phyloP scores from a whole-genome alignment of 2,888 invertebrate genomes.

The Tetragnatha montana region DNA sequence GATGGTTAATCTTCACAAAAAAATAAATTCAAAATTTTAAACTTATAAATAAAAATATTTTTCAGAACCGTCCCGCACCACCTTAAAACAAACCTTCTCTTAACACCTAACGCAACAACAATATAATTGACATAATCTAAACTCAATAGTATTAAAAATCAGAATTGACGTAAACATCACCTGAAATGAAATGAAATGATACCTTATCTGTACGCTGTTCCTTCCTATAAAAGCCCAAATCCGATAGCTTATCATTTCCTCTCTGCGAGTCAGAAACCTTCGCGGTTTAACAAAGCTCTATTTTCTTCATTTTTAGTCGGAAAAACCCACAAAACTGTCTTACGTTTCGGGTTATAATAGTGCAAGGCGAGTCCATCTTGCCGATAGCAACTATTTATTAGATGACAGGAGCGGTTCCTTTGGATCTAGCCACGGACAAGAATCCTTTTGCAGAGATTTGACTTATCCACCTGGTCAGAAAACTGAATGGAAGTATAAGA shows the following conservation, averaged over 20 bases:
- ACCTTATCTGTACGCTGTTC: neutral
- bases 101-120: too few relatives aligned
- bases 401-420: conserved; percentile 41
- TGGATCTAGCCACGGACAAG: conserved; percentile 35
- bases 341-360: conserved; percentile 67
- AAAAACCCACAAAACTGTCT: conserved; percentile 56
- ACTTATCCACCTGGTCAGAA: conserved; percentile 16
- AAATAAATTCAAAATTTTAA: too few relatives aligned
- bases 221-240: neutral
- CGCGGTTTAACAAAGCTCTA: conserved; percentile 2
- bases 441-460: conserved; percentile 28
- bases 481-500: conserved; percentile 64
- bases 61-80: too few relatives aligned
- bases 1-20: too few relatives aligned
- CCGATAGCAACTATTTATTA: conserved; percentile 29
- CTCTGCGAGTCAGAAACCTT: neutral
- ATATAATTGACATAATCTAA: too few relatives aligned
- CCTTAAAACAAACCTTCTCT: too few relatives aligned
- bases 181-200: conserved; percentile 34
- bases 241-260: neutral
- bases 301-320: conserved; percentile 5
- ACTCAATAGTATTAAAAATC: too few relatives aligned
- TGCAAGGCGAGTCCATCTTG: conserved; percentile 65
- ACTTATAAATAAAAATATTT: too few relatives aligned
- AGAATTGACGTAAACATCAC: neutral